These are phyloP conservation scores for Crocidura indochinensis DNA, from an alignment of 2,797 vertebrate species.

Conservation along the genomic window DNA sequence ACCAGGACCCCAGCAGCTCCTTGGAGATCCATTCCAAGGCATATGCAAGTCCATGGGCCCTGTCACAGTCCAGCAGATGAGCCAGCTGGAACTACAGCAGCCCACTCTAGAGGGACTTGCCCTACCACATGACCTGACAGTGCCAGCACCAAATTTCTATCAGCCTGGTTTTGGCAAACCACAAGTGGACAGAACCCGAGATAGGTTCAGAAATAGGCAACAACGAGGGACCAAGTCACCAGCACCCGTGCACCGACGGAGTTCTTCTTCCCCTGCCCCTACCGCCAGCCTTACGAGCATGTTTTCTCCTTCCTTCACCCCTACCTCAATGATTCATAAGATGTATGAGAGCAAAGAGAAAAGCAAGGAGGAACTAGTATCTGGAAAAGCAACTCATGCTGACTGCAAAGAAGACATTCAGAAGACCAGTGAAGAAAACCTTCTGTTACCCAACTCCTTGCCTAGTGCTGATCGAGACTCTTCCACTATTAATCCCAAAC, in stretches of 20 bases:
- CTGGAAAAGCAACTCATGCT: constrained; percentile 87
- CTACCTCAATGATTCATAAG: constrained; percentile 99
- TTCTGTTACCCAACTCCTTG: constrained; percentile 86
- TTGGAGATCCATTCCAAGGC: constrained; percentile 95
- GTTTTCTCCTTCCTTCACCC: constrained; percentile 98
- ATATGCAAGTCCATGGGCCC: constrained; percentile 95
- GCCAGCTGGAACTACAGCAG: constrained; percentile 93
- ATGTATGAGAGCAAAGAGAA: constrained; percentile 99
- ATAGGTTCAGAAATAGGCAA: constrained; percentile 95
- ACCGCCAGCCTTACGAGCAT: constrained; percentile 96
- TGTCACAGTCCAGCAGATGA: constrained; percentile 94
- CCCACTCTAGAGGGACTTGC: constrained; percentile 94
- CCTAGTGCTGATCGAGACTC: constrained; percentile 89
- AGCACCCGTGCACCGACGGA: constrained; percentile 93
- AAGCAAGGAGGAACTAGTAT: constrained; percentile 93
- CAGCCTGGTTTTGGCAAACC: constrained; percentile 94
- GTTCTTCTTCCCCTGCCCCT: constrained; percentile 93
- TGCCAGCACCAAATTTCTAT: constrained; percentile 94
- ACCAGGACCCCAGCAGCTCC: constrained; percentile 89
- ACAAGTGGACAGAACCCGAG: constrained; percentile 92
- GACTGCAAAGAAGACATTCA: constrained; percentile 93
- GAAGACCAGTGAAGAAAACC: constrained; percentile 91
- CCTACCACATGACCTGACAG: constrained; percentile 95
- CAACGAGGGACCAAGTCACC: constrained; percentile 95
- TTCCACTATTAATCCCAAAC: constrained; percentile 89